Conservation (phyloP, 2,888 invertebrate species). For the Hydriomena furcata region DNA sequence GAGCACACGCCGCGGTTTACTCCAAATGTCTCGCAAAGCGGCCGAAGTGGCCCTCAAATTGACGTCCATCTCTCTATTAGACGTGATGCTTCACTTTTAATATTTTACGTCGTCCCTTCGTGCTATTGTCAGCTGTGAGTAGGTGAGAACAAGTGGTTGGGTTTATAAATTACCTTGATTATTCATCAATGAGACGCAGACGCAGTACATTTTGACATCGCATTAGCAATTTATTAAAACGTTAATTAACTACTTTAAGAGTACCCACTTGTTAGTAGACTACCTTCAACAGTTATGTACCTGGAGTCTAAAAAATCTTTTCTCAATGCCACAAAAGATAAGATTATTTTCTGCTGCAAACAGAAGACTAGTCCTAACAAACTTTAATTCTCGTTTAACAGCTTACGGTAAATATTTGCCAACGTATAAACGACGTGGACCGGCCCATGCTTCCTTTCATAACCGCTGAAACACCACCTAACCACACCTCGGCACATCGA, state of each 20-base stretch:
- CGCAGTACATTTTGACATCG: too few species aligned
- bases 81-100: slow-evolving; percentile 56
- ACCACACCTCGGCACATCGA: slow-evolving; percentile 6
- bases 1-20: slow-evolving; percentile 25
- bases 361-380: slow-evolving; percentile 43
- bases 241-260: too few species aligned
- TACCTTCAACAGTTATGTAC: too few species aligned
- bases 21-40: slow-evolving; percentile 42
- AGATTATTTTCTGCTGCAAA: slow-evolving; percentile 8
- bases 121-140: slow-evolving; percentile 31
- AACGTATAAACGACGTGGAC: slow-evolving; percentile 58
- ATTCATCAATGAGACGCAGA: slow-evolving; percentile 4
- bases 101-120: slow-evolving; percentile 49
- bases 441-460: slow-evolving; percentile 61
- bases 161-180: slow-evolving; percentile 8
- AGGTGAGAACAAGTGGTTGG: slow-evolving; percentile 18
- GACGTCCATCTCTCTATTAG: slow-evolving; percentile 61
- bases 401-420: slow-evolving; percentile 59
- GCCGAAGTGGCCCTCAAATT: slow-evolving; percentile 61
- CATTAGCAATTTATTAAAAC: too few species aligned
- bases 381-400: slow-evolving; percentile 62
- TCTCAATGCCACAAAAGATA: background rate
- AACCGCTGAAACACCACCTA: slow-evolving; percentile 56
- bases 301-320: too few species aligned
- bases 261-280: too few species aligned